Conservation (phyloP, 2,113 vertebrate species). For the Dissostichus mawsoni region DNA sequence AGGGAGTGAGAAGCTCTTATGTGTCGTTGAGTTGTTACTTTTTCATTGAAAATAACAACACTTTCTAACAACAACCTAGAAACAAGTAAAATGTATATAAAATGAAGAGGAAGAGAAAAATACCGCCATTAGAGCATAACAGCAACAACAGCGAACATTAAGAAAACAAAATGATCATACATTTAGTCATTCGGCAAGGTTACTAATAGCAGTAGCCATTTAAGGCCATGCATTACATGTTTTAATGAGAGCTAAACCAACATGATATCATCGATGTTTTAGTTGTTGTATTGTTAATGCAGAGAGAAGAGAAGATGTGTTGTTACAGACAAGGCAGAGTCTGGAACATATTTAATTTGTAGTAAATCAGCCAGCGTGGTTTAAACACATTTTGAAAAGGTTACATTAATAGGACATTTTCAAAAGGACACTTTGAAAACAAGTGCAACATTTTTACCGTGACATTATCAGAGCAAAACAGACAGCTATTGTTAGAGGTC, state of each 20-base stretch:
- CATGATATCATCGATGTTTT: background rate
- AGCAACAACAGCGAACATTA: slow-evolving; percentile 8
- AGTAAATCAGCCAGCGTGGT: slow-evolving; percentile 10
- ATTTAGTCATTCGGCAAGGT: background rate
- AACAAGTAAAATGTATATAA: background rate
- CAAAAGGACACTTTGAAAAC: slow-evolving; percentile 2
- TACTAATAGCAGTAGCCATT: background rate
- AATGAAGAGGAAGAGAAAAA: background rate
- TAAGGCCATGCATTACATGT: background rate
- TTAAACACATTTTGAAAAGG: slow-evolving; percentile 17
- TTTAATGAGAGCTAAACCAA: background rate
- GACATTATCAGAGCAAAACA: slow-evolving; percentile 4
- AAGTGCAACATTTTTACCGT: background rate
- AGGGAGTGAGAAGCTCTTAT: background rate
- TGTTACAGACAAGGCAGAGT: background rate
- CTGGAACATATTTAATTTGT: slow-evolving; percentile 5
- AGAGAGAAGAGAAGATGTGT: slow-evolving; percentile 3
- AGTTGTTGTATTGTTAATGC: background rate
- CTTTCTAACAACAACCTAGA: background rate
- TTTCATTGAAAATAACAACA: background rate
- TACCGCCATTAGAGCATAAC: background rate
- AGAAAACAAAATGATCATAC: background rate
- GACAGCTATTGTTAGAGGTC: background rate
- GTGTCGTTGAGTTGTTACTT: background rate
- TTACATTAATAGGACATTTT: background rate